Evolutionary conservation across 1,140 invertebrate genomes (phyloP).

Genomic region (Delia radicum): DNA sequence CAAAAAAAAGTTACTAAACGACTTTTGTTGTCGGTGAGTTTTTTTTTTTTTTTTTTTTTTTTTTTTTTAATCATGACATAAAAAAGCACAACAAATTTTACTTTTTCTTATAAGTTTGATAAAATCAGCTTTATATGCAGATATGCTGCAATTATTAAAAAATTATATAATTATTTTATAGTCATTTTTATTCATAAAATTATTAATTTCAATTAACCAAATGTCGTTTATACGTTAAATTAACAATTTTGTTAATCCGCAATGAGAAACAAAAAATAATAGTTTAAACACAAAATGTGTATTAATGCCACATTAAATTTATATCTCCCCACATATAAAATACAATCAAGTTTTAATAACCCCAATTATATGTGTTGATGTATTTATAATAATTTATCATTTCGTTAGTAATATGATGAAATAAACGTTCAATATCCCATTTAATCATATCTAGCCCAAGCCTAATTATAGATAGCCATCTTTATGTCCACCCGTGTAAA

Average conservation of each 20-base stretch:
- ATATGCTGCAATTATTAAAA: not conserved
- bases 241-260: not conserved
- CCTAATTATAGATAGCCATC: too few relatives aligned
- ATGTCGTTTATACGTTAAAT: conserved; percentile 12
- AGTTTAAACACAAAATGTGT: not conserved
- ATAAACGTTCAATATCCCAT: too few relatives aligned
- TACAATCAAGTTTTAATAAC: not conserved
- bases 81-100: not conserved
- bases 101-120: not conserved
- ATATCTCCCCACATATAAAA: not conserved
- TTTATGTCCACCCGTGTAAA: too few relatives aligned
- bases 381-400: too few relatives aligned
- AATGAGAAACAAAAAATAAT: not conserved
- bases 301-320: not conserved
- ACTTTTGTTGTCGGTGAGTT: not conserved
- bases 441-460: too few relatives aligned
- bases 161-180: conserved; percentile 8
- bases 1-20: conserved; percentile 1
- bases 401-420: too few relatives aligned
- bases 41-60: not conserved
- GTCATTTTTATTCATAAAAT: not conserved
- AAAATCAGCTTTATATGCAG: not conserved
- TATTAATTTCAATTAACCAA: conserved; percentile 19
- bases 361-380: too few relatives aligned
- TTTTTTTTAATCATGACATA: not conserved